Evolutionary conservation across 2,888 invertebrate species (phyloP), one percentile per base, ranked within the genome.

Genomic region (Andrena marginata): DNA sequence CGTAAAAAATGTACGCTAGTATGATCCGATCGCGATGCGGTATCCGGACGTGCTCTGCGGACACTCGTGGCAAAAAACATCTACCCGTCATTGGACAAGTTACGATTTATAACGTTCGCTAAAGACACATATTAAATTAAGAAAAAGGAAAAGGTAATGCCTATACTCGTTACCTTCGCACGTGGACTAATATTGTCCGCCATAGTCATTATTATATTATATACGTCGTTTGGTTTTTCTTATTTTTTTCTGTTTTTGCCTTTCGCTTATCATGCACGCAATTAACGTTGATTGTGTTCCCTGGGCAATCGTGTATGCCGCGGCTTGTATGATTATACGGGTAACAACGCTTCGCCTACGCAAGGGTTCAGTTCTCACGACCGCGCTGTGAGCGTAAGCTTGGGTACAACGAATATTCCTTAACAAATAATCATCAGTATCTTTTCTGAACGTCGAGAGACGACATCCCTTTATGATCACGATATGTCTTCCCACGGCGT

Each of bases 331-430:
- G 78, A 84, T 80, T 76, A 80, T 73, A 85, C 71, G 67, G 82
- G 68, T 83, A 83, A 87, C 78, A 77, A 85, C 75, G 79, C 75
- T 77, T 76, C 70, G 78, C 67, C 78, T 82, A 82, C 86, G 81
- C 79, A 78, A 56, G 62, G 62, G 68, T 72, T 85, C 70, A 82
- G 77, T 80, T 84, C 71, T 76, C 56, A 70, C 67, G 77, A 63
- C 59, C 81, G 69, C 82, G 87, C 76, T 84, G 84, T 86, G 89
- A 91, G 87, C 89, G 89, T 89, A 89, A 89, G 87, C 87, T 91
- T 89, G 89, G 89, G 87, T 89, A 90, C 87, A 90, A 87, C 87
- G 85, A 84, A 85, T 82, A 82, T 77, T 29, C 82, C 84, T 89
- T 88, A 87, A 88, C 84, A 85, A 84, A 76, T 84, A 85, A 82